Evolutionary conservation across 2,797 vertebrate genomes (phyloP), one percentile per base, ranked within the genome.

Genomic region (Periophthalmus magnuspinnatus): DNA sequence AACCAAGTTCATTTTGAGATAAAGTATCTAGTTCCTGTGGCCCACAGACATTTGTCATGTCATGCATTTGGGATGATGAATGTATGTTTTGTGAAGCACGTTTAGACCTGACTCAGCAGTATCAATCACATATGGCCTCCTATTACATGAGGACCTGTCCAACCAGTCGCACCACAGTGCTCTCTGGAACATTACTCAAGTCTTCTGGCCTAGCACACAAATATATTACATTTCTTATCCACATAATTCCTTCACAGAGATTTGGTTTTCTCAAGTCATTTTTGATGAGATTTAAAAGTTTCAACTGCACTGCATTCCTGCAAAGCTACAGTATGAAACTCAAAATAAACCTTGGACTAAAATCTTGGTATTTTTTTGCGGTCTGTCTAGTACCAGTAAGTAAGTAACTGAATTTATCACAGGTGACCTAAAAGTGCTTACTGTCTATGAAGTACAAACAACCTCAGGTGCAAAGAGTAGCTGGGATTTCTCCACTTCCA

Each of bases 81-180:
- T 62, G 21, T 9, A 11, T 38, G 17, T 41, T 13, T 28, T 32
- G 55, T 16, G 55, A 28, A 57, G 24, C 11, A 9, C 8, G 58
- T 36, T 10, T 50, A 50, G 24, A 6, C 45, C 36, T 67, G 52
- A 55, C 65, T 67, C 65, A 67, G 33, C 52, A 19, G 50, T 55
- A 22, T 55, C 33, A 34, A 64, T 78, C 34, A 48, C 0, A 22
- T 3, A 45, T 67, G 38, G 45, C 48, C 50, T 21, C 1, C 56
- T 55, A 65, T 34, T 52, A 10, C 64, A 56, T 70, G 48, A 16
- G 76, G 80, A 79, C 84, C 60, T 76, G 86, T 80, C 66, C 0
- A 78, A 84, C 86, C 71, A 61, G 88, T 84, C 67, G 19, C 54
- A n/a, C 75, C 67, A 66, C 22, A 50, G 8, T 16, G 2, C 61